Evolutionary conservation across 1,140 invertebrate species (phyloP), one percentile per base, ranked within the genome.

Genomic region (Mylabris phalerata): DNA sequence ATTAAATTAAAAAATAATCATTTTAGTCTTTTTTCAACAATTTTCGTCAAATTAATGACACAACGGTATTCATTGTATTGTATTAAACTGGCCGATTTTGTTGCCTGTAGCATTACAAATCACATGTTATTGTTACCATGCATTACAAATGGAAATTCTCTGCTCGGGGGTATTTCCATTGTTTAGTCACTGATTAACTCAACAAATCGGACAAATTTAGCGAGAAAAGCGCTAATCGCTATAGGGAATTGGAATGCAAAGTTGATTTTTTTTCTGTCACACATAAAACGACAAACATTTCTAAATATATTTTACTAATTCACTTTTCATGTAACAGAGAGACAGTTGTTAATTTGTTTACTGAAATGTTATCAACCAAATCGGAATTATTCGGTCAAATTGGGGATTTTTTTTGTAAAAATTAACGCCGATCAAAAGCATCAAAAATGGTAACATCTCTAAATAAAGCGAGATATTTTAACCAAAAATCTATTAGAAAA

Each of bases 101-200:
- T 48, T 48, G 24, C 48, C 48, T 39, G 26, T 9, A 27, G 24
- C 32, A 11, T 13, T 25, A 51, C 7, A 11, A 52, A 52, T 52
- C 50, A 52, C 50, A 52, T 60, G 54, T 49, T 58, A 58, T 51
- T 58, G 56, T 51, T 58, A 49, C 19, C 56, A 57, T 57, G 32
- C 48, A 45, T 54, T 59, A n/a, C 13, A 48, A 50, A 60, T 55
- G 50, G 52, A 55, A 60, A 60, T 55, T 46, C 45, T 24, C 6
- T 25, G 48, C 51, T 46, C 40, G 24, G 5, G 52, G 59, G 50
- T 41, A 27, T 60, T 60, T 60, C 40, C 59, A 56, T 60, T 60
- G 59, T 60, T 60, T 60, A 60, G 55, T 27, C 59, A 40, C 42
- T 54, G 55, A 60, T 60, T 60, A 55, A 55, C 49, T 24, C 50